Percentiles rank a stretch among this genome's conserved stretches.
These are phyloP conservation scores for Macheiramphus alcinus DNA, from an alignment of 2,113 vertebrate species.

Conservation along the genomic window DNA sequence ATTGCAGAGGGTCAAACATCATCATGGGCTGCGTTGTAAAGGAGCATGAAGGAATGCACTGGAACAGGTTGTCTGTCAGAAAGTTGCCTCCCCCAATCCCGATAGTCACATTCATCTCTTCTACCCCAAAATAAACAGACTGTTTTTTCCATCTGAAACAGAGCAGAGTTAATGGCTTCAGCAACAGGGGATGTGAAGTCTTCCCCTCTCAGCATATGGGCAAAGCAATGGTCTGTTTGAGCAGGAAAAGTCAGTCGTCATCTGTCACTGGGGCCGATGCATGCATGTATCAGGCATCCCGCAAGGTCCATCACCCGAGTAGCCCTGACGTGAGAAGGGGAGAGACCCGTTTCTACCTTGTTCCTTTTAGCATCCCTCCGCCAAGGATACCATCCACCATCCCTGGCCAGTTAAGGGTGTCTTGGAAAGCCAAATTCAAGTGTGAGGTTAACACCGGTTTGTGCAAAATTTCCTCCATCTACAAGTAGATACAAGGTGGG, in stretches of 20 bases:
- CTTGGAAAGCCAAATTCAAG: background rate
- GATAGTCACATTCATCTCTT: background rate
- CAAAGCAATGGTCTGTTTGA: background rate
- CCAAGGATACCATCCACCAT: background rate
- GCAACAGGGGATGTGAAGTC: background rate
- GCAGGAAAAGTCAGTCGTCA: background rate
- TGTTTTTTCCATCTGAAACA: background rate
- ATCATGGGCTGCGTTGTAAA: background rate
- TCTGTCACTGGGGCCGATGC: no score
- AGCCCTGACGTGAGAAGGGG: no score
- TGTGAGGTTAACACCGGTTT: accelerated
- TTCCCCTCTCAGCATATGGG: background rate
- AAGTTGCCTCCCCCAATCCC: background rate
- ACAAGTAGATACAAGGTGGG: background rate
- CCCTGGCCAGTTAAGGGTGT: background rate
- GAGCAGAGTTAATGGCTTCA: background rate
- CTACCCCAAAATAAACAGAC: background rate
- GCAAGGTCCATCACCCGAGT: accelerated
- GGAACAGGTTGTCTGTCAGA: background rate
- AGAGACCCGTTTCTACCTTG: background rate
- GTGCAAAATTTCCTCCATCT: background rate
- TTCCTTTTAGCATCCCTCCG: background rate
- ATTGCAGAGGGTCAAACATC: background rate
- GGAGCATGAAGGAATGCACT: background rate
- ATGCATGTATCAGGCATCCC: background rate